Conservation (phyloP, 2,797 vertebrate species). For the Nothura maculosa region DNA sequence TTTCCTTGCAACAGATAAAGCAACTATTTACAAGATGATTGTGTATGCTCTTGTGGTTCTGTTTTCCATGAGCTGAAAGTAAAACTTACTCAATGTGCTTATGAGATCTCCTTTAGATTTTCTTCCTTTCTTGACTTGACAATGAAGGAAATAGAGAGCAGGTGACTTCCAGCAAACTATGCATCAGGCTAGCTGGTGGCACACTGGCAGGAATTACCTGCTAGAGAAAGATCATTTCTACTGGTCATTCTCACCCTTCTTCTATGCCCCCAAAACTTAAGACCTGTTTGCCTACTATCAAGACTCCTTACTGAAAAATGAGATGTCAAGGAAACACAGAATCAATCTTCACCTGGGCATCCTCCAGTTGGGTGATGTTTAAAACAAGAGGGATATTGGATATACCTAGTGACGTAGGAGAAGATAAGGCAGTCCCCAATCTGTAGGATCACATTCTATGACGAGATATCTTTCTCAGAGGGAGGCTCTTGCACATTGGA, state of each 20-base stretch:
- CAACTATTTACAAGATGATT: background rate
- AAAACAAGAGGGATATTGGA: background rate
- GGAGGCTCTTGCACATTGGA: background rate
- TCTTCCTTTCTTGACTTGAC: background rate
- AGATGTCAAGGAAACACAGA: background rate
- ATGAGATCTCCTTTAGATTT: background rate
- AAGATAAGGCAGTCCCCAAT: background rate
- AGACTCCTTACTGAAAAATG: background rate
- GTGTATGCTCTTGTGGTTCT: rapidly evolving
- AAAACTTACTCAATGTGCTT: background rate
- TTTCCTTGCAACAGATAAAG: rapidly evolving
- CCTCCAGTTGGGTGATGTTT: background rate
- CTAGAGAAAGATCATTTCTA: background rate
- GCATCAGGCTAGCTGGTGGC: background rate
- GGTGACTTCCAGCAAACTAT: rapidly evolving
- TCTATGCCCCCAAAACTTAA: background rate
- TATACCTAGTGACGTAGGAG: background rate
- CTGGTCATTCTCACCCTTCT: background rate
- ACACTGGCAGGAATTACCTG: background rate
- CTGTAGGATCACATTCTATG: background rate
- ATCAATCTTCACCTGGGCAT: background rate
- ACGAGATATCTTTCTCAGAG: background rate
- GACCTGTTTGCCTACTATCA: background rate
- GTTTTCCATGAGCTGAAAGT: background rate
- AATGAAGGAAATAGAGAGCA: background rate